These are phyloP conservation scores for Teinopalpus imperialis DNA, from an alignment of 2,888 invertebrate genomes.

Conservation along the genomic window DNA sequence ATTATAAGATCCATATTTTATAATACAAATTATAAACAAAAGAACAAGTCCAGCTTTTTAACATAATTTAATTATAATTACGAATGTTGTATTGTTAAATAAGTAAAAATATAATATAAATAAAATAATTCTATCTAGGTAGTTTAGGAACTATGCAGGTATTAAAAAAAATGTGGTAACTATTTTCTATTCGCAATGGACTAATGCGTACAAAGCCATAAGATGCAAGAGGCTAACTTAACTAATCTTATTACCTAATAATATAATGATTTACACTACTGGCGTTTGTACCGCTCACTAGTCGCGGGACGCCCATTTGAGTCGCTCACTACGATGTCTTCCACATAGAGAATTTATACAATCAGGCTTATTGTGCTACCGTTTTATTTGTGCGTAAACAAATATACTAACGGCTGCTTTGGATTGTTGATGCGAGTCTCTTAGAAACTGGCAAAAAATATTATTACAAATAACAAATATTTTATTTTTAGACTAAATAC, in stretches of 20 bases:
- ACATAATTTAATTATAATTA: too few species aligned
- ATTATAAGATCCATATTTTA: too few species aligned
- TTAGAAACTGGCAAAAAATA: too few species aligned
- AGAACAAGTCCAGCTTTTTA: too few species aligned
- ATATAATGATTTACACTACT: constrained; percentile 48
- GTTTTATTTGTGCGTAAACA: constrained; percentile 56
- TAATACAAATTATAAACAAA: too few species aligned
- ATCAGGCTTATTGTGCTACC: constrained; percentile 59
- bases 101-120: too few species aligned
- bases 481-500: too few species aligned
- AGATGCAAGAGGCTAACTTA: constrained; percentile 7
- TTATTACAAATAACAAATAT: too few species aligned
- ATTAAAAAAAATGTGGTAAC: too few species aligned
- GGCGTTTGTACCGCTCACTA: constrained; percentile 40
- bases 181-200: constrained; percentile 6
- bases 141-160: constrained; percentile 9
- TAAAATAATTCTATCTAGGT: background rate
- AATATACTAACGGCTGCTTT: too few species aligned
- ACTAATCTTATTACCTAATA: constrained; percentile 39
- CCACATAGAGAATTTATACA: constrained; percentile 68
- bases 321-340: constrained; percentile 78
- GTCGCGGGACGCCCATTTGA: constrained; percentile 33
- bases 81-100: too few species aligned
- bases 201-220: background rate
- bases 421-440: too few species aligned